These are phyloP conservation scores for Dasyornis broadbenti DNA, from an alignment of 2,113 vertebrate genomes.

Conservation along the genomic window DNA sequence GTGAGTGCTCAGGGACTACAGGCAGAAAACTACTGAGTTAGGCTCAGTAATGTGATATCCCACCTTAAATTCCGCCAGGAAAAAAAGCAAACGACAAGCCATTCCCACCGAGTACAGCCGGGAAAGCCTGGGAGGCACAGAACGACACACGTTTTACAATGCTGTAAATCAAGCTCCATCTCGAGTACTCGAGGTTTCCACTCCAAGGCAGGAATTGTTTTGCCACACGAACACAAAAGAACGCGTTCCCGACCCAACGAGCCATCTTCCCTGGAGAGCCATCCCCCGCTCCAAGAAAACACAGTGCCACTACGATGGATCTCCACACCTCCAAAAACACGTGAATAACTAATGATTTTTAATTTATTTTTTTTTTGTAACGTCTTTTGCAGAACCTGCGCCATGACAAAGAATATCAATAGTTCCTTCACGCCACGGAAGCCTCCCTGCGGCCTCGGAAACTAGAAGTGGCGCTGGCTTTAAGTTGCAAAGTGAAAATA, in stretches of 20 bases:
- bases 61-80: not conserved
- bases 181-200: not conserved
- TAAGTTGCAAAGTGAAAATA: not conserved
- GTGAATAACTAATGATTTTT: rapidly evolving
- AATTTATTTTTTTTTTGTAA: not conserved
- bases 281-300: no score
- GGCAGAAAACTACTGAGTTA: not conserved
- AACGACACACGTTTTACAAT: not conserved
- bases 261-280: not conserved
- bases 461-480: not conserved
- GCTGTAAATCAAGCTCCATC: not conserved
- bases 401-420: not conserved
- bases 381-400: not conserved
- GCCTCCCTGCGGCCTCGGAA: not conserved
- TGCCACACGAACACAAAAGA: not conserved
- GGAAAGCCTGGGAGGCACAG: not conserved
- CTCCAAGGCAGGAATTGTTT: not conserved
- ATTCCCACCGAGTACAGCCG: not conserved
- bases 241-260: not conserved
- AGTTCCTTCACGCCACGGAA: not conserved
- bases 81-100: not conserved
- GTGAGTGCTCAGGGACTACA: not conserved
- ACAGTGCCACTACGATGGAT: rapidly evolving
- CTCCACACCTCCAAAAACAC: not conserved
- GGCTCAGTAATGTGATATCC: not conserved